Percentiles rank a stretch among this genome's conserved stretches.
These are phyloP conservation scores for Caranx ignobilis DNA, from an alignment of 2,113 vertebrate genomes.

Conservation along the genomic window DNA sequence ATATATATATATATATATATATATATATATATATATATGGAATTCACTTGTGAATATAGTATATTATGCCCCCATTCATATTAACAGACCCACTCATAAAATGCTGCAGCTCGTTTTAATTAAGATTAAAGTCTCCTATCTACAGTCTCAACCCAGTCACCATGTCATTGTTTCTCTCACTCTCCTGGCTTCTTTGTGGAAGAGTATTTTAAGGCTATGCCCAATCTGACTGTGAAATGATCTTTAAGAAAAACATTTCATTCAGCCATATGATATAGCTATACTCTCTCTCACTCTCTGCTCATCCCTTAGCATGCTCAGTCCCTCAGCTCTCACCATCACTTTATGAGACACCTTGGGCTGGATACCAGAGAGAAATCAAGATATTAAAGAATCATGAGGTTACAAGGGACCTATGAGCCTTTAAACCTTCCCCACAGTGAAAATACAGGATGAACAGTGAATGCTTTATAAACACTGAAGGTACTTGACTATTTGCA, in stretches of 20 bases:
- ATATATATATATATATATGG: background rate
- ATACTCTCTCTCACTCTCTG: slow-evolving; percentile 2
- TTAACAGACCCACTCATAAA: slow-evolving; percentile 41
- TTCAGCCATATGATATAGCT: slow-evolving; percentile 42
- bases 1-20: too few relatives aligned
- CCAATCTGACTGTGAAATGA: slow-evolving; percentile 30
- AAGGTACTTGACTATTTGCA: background rate
- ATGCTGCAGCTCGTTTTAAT: slow-evolving; percentile 48
- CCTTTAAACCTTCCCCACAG: slow-evolving; percentile 26
- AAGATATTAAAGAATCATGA: slow-evolving; percentile 62
- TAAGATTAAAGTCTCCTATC: slow-evolving; percentile 59
- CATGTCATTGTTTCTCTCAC: slow-evolving; percentile 39
- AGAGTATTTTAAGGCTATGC: slow-evolving; percentile 30
- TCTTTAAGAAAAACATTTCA: slow-evolving; percentile 46
- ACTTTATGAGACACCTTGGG: slow-evolving; percentile 56
- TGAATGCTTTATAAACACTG: slow-evolving; percentile 3
- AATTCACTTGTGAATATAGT: slow-evolving; percentile 31
- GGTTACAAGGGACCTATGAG: slow-evolving; percentile 46
- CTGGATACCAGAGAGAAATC: slow-evolving; percentile 56
- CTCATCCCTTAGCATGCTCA: slow-evolving; percentile 20
- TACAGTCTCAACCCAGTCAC: slow-evolving; percentile 27
- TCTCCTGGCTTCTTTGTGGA: slow-evolving; percentile 37
- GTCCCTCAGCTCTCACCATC: slow-evolving; percentile 34
- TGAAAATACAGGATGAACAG: slow-evolving; percentile 21
- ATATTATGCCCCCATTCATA: slow-evolving; percentile 38